Evolutionary conservation across 2,113 vertebrate species (phyloP).

Genomic region (Sisor rabdophorus): DNA sequence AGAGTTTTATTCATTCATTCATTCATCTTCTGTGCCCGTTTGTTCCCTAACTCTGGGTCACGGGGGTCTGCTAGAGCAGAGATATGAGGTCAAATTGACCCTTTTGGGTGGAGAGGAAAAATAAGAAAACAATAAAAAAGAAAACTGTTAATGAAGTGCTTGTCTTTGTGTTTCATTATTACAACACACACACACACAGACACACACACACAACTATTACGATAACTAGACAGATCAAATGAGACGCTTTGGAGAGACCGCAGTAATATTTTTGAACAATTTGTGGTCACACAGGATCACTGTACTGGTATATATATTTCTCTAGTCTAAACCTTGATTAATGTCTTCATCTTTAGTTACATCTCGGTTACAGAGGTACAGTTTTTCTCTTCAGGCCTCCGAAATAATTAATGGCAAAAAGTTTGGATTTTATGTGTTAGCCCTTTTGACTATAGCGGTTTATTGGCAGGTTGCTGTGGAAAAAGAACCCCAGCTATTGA

Average conservation of each 20-base stretch:
- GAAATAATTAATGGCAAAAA: neutral
- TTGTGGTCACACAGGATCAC: neutral
- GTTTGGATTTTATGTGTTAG: neutral
- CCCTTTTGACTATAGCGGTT: neutral
- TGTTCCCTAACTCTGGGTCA: no score
- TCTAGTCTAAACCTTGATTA: neutral
- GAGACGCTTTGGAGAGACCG: neutral
- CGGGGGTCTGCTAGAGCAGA: no score
- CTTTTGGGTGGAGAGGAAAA: no score
- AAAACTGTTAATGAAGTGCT: no score
- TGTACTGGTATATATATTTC: neutral
- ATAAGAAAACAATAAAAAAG: no score
- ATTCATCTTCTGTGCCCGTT: no score
- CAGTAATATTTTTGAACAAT: neutral
- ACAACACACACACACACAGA: no score
- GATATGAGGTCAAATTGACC: no score
- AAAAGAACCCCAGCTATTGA: neutral
- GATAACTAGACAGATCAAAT: neutral
- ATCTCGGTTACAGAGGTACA: neutral
- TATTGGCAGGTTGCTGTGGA: constrained; percentile 11
- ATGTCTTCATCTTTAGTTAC: constrained; percentile 17
- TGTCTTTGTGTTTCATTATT: no score
- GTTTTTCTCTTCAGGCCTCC: neutral
- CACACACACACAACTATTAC: neutral
- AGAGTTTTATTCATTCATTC: no score